phyloP scores from a whole-genome alignment of 2,888 invertebrate genomes.

The Pteria penguin region DNA sequence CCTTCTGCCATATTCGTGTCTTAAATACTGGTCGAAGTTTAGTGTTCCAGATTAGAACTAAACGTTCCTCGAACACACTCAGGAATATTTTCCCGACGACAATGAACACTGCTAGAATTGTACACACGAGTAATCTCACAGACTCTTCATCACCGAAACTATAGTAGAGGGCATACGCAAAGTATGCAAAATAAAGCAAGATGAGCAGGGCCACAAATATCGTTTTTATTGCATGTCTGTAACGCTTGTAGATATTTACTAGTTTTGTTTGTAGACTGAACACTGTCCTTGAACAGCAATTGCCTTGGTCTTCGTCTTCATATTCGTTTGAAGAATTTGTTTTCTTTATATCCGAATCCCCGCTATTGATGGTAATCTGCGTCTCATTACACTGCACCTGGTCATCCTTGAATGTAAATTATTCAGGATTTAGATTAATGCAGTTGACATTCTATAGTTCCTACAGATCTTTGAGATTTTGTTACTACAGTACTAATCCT shows the following conservation, averaged over 20 bases:
- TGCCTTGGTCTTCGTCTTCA: background rate
- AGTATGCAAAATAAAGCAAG: conserved; percentile 48
- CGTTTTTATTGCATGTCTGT: conserved; percentile 26
- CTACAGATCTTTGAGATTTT: too few species aligned
- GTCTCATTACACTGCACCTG: too few species aligned
- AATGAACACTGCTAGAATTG: conserved; percentile 50
- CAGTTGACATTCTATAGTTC: too few species aligned
- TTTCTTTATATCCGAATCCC: too few species aligned
- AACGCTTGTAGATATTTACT: background rate
- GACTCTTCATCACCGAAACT: conserved; percentile 65
- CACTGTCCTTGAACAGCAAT: conserved; percentile 3
- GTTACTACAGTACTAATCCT: too few species aligned
- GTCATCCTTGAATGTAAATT: too few species aligned
- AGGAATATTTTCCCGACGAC: background rate
- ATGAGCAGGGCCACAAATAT: conserved; percentile 31
- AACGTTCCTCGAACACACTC: conserved; percentile 4
- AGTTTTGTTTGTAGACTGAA: background rate
- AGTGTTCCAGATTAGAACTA: conserved; percentile 35
- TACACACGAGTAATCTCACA: conserved; percentile 56
- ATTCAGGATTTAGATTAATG: too few species aligned
- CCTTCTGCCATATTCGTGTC: conserved; percentile 5
- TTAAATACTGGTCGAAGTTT: conserved; percentile 20
- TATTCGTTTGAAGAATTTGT: too few species aligned
- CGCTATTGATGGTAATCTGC: too few species aligned
- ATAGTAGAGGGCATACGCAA: conserved; percentile 53